Evolutionary conservation across 2,888 invertebrate species (phyloP).

Genomic region (Baccha elongata): DNA sequence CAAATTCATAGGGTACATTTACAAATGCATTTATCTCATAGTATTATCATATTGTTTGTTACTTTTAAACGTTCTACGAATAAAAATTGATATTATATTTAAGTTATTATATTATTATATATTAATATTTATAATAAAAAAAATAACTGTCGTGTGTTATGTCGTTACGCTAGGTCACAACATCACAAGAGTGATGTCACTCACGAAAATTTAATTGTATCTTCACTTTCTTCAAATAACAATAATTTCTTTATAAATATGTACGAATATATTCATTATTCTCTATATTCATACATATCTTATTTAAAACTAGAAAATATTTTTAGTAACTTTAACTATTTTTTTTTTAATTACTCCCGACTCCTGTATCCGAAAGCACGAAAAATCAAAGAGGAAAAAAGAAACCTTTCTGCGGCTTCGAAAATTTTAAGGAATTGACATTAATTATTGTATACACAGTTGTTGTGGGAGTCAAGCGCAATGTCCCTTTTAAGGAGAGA

Average conservation of each 20-base stretch:
- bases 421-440: slow-evolving; percentile 63
- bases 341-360: slow-evolving; percentile 50
- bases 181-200: slow-evolving; percentile 10
- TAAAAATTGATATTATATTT: no score
- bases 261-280: background rate
- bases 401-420: slow-evolving; percentile 36
- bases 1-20: no score
- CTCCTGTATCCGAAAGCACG: slow-evolving; percentile 68
- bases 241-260: background rate
- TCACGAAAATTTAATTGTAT: slow-evolving; percentile 5
- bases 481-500: slow-evolving; percentile 25
- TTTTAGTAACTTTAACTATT: slow-evolving; percentile 6
- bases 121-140: no score
- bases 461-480: slow-evolving; percentile 41
- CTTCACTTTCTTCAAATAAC: background rate
- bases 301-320: background rate
- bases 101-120: no score
- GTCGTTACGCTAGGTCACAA: no score
- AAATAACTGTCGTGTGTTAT: no score
- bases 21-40: no score
- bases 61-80: no score
- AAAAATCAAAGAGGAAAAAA: slow-evolving; percentile 67
- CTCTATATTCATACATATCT: slow-evolving; percentile 1
- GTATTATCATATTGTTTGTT: no score
- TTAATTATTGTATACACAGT: slow-evolving; percentile 25